A percentile compares a stretch with the other conserved stretches of the same genome.
Conservation (phyloP, 2,113 vertebrate species). For the Dasypus novemcinctus region DNA sequence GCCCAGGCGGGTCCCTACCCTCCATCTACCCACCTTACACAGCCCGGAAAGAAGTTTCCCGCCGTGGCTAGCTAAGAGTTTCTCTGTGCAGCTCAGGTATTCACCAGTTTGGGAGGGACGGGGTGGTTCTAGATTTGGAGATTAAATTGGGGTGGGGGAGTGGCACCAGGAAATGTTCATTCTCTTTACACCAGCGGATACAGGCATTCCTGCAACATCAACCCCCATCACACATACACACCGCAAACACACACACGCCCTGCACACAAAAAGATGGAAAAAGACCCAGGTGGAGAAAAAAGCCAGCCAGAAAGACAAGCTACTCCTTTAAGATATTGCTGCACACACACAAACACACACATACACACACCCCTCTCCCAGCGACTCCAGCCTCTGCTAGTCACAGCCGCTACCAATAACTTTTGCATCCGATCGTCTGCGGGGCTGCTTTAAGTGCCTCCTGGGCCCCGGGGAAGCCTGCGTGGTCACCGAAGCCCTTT, state of each 20-base stretch:
- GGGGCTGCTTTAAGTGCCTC: conserved; percentile 14
- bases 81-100: background rate
- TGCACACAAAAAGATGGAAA: background rate
- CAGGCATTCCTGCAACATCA: background rate
- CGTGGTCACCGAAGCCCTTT: conserved; percentile 48
- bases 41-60: conserved; percentile 65
- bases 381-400: conserved; percentile 27
- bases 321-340: conserved; percentile 52
- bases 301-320: conserved; percentile 7
- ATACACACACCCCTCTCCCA: conserved; percentile 62
- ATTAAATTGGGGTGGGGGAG: background rate
- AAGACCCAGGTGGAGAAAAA: background rate
- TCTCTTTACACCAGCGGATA: background rate
- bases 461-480: background rate
- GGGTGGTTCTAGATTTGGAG: background rate
- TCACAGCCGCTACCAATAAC: conserved; percentile 54
- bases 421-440: conserved; percentile 58
- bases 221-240: background rate
- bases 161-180: background rate
- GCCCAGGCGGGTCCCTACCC: background rate
- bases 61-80: background rate
- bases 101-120: background rate
- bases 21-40: background rate
- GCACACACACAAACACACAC: background rate
- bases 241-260: background rate